phyloP scores from a whole-genome alignment of 2,888 invertebrate species.

The Mechanitis messenoides region DNA sequence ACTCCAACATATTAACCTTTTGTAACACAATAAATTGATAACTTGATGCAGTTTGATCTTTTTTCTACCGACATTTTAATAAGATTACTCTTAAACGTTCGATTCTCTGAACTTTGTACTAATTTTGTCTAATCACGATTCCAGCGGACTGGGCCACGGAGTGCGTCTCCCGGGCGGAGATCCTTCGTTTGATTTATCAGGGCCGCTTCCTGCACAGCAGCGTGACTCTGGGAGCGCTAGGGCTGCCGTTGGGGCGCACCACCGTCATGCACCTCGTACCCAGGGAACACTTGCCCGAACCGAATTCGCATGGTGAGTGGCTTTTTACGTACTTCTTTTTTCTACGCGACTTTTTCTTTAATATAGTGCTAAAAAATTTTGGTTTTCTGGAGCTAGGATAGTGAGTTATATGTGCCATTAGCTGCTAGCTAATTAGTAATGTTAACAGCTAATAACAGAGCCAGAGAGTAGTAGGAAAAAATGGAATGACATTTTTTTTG shows the following conservation, averaged over 20 bases:
- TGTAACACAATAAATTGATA: too few species aligned
- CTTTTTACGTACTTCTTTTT: too few species aligned
- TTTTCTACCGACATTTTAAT: not conserved
- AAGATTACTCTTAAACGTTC: too few species aligned
- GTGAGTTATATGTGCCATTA: too few species aligned
- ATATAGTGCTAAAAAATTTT: not conserved
- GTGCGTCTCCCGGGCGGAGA: slow-evolving; percentile 96
- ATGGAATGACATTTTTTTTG: too few species aligned
- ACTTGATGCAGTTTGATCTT: too few species aligned
- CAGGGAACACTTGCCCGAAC: slow-evolving; percentile 98
- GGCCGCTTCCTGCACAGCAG: slow-evolving; percentile 99
- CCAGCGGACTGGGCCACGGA: slow-evolving; percentile 97
- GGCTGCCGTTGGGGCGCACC: slow-evolving; percentile 97
- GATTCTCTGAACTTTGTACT: too few species aligned
- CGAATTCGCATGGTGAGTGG: slow-evolving; percentile 92
- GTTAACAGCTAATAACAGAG: too few species aligned
- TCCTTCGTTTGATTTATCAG: slow-evolving; percentile 99
- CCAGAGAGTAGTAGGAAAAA: too few species aligned
- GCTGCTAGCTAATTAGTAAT: too few species aligned
- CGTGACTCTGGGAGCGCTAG: slow-evolving; percentile 97
- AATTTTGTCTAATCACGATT: slow-evolving; percentile 30
- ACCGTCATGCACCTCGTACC: slow-evolving; percentile 99
- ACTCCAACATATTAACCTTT: too few species aligned
- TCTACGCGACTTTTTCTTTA: not conserved
- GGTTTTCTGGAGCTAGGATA: too few species aligned